Base-by-base conservation (phyloP, 1,140 invertebrate genomes). In the Globodera rostochiensis region DNA sequence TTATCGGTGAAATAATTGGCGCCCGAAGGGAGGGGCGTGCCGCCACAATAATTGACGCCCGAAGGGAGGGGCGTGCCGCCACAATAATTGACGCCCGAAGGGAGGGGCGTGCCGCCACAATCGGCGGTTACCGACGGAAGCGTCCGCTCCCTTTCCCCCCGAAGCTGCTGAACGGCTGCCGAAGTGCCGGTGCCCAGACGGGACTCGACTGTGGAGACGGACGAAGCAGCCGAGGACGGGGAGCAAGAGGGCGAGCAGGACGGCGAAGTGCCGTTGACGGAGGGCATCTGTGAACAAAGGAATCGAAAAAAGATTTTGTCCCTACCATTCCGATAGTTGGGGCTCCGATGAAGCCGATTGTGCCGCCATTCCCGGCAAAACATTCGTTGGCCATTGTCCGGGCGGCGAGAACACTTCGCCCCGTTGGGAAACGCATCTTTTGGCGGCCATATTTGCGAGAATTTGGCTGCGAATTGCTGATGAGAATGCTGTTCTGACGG, bases 1-100 rank as follows among this genome's bases (percentile, higher is more conserved):
- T 76, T 76, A 60, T 76, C 74, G 64, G 50, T 49, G 36, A 76
- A 76, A 46, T 74, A 19, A 60, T 60, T 60, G 57, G 19, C 9
- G 3, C 11, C 5, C 11, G 15, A 60, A 2, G 57, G 57, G 5
- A 9, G 67, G 8, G 36, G 36, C 19, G 66, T 69, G 66, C 66
- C 46, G 69, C 6, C 25, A n/a, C 11, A 76, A 46, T 74, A 19
- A 60, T 60, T 60, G 57, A 3, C 9, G 3, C 11, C 5, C 11
- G 15, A 60, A 2, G 57, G 57, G 5, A 9, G 67, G 8, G 36
- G 36, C 19, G 66, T 69, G 66, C 66, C 46, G 69, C 6, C 25
- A n/a, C 11, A 76, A 46, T 74, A 19, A 60, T 60, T 60, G 57
- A 3, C 9, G 3, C 11, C 5, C 11, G 15, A 60, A 2, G 57